Conservation (phyloP, 2,888 invertebrate genomes). For the Hirtodrosophila duncani region DNA sequence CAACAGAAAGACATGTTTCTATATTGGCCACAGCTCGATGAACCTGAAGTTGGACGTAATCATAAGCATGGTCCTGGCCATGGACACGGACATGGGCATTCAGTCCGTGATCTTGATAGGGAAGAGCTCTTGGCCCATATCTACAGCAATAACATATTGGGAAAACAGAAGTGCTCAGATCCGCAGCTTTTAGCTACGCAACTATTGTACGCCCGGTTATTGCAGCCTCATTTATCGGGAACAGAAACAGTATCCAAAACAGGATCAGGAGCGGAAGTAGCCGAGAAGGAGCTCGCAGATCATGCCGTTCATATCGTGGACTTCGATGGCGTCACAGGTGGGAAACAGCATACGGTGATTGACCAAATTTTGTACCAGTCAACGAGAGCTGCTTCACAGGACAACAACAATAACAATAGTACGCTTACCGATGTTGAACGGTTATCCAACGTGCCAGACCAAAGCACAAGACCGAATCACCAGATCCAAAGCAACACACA, state of each 20-base stretch:
- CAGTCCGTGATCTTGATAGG: constrained; percentile 3
- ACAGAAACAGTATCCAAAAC: neutral
- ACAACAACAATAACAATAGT: constrained; percentile 45
- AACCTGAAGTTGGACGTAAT: constrained; percentile 2
- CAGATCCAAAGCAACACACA: constrained; percentile 10
- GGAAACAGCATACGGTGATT: too few relatives aligned
- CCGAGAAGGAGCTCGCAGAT: too few relatives aligned
- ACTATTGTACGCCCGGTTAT: constrained; percentile 64
- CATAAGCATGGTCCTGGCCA: too few relatives aligned
- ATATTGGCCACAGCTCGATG: constrained; percentile 39
- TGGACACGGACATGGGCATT: too few relatives aligned
- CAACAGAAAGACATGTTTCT: constrained; percentile 54
- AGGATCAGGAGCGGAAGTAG: too few relatives aligned
- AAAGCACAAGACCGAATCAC: neutral
- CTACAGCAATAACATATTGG: constrained; percentile 31
- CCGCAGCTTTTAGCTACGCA: constrained; percentile 61
- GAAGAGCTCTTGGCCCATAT: constrained; percentile 30
- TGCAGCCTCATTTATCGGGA: constrained; percentile 40
- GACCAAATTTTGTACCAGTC: too few relatives aligned
- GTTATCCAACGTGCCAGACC: neutral
- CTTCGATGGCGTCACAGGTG: too few relatives aligned
- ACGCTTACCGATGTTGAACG: constrained; percentile 21
- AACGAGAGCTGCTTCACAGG: too few relatives aligned
- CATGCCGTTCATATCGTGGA: constrained; percentile 27
- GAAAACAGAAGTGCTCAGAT: constrained; percentile 30